Base-by-base conservation (phyloP, 2,888 invertebrate species). In the Orchesellides sinensis region DNA sequence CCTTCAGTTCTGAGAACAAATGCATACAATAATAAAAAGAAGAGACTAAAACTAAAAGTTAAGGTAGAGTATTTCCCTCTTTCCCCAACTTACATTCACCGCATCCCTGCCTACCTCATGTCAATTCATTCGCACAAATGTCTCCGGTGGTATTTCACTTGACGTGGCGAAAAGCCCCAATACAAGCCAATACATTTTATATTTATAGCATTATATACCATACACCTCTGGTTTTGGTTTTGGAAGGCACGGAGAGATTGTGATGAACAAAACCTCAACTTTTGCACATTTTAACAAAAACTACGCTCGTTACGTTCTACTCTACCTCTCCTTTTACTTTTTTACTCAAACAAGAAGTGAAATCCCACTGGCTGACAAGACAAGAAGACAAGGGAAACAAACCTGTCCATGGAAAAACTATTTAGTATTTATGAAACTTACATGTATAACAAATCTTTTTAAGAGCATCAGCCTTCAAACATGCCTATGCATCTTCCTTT, bases 221-320 rank as follows among this genome's bases (percentile, higher is more conserved):
- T 35, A 12, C 12, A 35, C 35, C 35, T 35, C 35, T 8, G 12
- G 35, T 35, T 35, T 12, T 8, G 35, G 35, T 5, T 8, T 8
- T 8, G 49, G 8, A 19, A 21, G 45, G 45, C 56, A 45, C 32
- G 56, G 63, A 49, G 56, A 52, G 45, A 54, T 75, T 68, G 47
- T 68, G 66, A 75, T 75, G 77, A 77, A 68, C 52, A 75, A 77
- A 77, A 66, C 77, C 77, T 68, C 68, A 77, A 77, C 77, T 77
- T 77, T 59, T 77, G 56, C 66, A 66, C 66, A 68, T 68, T 68
- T 68, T 54, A 77, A 35, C 45, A 70, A 68, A 77, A 78, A 79
- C 45, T 79, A 52, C 21, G 65, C 70, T 79, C 79, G 63, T 79
- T 79, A 79, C 52, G 32, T 69, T 78, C 61, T 78, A 77, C 66